Percentiles rank a stretch among this genome's conserved stretches.
Conservation (phyloP, 2,888 invertebrate genomes). For the Caenorhabditis zanzibari region DNA sequence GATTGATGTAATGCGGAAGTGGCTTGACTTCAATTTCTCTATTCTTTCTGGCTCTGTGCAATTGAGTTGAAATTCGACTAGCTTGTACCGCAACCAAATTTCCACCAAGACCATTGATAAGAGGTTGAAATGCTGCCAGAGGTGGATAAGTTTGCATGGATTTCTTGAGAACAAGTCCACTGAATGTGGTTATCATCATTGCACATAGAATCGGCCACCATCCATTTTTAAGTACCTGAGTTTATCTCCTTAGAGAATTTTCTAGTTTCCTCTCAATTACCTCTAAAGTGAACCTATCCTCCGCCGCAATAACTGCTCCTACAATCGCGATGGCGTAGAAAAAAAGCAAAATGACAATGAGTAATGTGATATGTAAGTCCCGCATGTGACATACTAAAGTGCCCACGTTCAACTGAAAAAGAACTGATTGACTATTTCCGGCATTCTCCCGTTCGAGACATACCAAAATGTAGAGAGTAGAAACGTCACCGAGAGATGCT, state of each 20-base stretch:
- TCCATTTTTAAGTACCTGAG: constrained; percentile 70
- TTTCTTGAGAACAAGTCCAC: constrained; percentile 78
- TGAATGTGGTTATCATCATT: constrained; percentile 73
- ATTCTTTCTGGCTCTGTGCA: constrained; percentile 74
- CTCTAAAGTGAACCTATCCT: constrained; percentile 70
- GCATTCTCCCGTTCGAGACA: constrained; percentile 12
- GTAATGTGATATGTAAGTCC: constrained; percentile 54
- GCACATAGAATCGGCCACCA: constrained; percentile 74
- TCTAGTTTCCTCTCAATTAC: constrained; percentile 37
- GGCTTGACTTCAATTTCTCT: constrained; percentile 56
- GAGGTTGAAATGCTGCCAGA: constrained; percentile 79
- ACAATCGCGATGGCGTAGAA: constrained; percentile 67
- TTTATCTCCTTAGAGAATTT: not conserved
- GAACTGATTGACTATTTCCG: constrained; percentile 1
- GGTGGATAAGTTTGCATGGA: constrained; percentile 74
- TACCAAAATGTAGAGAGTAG: constrained; percentile 86
- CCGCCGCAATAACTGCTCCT: constrained; percentile 63
- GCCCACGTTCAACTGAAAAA: constrained; percentile 65
- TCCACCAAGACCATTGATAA: constrained; percentile 82
- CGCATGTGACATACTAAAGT: constrained; percentile 57
- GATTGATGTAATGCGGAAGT: constrained; percentile 60
- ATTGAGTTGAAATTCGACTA: constrained; percentile 75
- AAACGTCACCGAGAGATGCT: constrained; percentile 93
- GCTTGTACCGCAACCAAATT: constrained; percentile 80
- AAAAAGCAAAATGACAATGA: constrained; percentile 63